Base-by-base conservation (phyloP, 2,113 vertebrate species). In the Boleophthalmus pectinirostris region DNA sequence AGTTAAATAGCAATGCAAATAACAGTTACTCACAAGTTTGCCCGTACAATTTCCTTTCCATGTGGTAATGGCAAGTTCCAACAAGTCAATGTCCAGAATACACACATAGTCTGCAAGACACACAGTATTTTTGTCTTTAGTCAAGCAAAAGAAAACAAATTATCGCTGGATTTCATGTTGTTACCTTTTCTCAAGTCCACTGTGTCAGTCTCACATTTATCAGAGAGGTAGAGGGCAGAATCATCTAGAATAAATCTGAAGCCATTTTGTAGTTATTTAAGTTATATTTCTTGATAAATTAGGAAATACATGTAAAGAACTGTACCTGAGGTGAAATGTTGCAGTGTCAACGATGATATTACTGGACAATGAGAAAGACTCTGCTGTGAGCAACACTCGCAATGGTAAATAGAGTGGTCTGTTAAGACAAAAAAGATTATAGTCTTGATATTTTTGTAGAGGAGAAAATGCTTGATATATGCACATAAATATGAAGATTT, bases 271-370 rank as follows among this genome's bases (percentile, higher is more conserved):
- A 57, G 15, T 51, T 51, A 20, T 51, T 51, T 51, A 7, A 20
- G 0, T 51, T 6, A 16, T 15, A 25, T 15, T 54, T 54, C 20
- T 3, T 58, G 13, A 15, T 24, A 24, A 16, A 9, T 5, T 29
- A 5, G 8, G 0, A 8, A 15, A 29, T 20, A 16, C 25, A 21
- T n/a, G 20, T n/a, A 21, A 56, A 35, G n/a, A 53, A 13, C 11
- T 35, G 47, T 92, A 97, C 96, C 96, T 95, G 88, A 97, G 96
- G 85, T 96, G 93, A 83, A 97, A 97, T 65, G 96, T 96, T 1
- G 96, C 94, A 0, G 96, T 97, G 85, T 97, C 96, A 72, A 97
- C 95, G 46, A 97, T 94, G 75, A 97, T 97, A 71, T 97, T 97
- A 73, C 96, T 97, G 79, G 96, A 97, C 45, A 97, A 88, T 33